phyloP scores from a whole-genome alignment of 2,113 vertebrate species.

The Leucoraja erinaceus region DNA sequence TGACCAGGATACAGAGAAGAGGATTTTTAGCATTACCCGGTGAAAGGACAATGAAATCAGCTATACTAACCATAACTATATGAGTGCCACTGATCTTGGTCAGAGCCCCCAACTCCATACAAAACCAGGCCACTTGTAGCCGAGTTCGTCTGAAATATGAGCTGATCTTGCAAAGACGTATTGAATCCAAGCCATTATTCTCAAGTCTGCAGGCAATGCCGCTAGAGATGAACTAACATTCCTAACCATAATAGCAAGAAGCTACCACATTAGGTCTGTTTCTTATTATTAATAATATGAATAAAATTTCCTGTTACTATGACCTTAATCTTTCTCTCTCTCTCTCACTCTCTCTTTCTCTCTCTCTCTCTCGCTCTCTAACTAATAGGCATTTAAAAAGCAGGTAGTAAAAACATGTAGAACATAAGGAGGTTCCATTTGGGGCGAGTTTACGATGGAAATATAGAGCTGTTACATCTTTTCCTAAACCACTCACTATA shows the following conservation, averaged over 20 bases:
- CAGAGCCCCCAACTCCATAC: not conserved
- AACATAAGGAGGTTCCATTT: not conserved
- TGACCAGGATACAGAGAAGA: too few relatives aligned
- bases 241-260: not conserved
- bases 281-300: not conserved
- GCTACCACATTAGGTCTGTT: not conserved
- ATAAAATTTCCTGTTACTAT: not conserved
- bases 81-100: too few relatives aligned
- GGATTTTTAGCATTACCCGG: too few relatives aligned
- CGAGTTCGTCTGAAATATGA: not conserved
- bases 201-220: not conserved
- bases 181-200: too few relatives aligned
- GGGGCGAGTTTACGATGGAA: not conserved
- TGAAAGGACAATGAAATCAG: too few relatives aligned
- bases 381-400: not conserved
- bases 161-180: not conserved
- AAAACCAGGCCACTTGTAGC: not conserved
- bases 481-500: not conserved
- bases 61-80: too few relatives aligned
- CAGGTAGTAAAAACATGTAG: not conserved
- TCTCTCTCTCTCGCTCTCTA: too few relatives aligned
- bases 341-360: too few relatives aligned
- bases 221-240: not conserved
- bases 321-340: not conserved
- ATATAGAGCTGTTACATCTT: not conserved